Evolutionary conservation across 1,140 invertebrate genomes (phyloP), one percentile per base, ranked within the genome.

Genomic region (Drosophila varians): DNA sequence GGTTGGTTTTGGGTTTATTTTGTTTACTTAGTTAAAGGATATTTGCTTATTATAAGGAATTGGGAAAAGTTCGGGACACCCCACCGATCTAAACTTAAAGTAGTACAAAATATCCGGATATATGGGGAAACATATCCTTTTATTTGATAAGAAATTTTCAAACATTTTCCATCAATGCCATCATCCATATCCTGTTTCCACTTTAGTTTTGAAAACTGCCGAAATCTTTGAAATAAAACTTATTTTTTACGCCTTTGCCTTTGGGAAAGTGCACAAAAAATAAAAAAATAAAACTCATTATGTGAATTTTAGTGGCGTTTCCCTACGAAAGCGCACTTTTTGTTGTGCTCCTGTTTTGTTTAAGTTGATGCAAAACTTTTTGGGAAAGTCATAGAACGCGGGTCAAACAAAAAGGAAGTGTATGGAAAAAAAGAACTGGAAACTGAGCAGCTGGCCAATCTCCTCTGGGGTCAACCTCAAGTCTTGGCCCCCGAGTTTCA

Each of bases 401-500:
- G 11, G 18, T 23, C 43, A 43, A 57, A 68, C n/a, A 46, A 25
- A 46, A 26, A 55, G 40, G 28, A 49, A 28, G 18, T 62, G 62
- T 61, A 55, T 36, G 36, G n/a, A 54, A 12, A 31, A 45, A 28
- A 40, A 38, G 64, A 61, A 64, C 56, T 61, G 48, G 47, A 77
- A 65, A 31, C 55, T 73, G 53, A 52, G 49, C 73, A 75, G 51
- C 73, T 47, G 57, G 64, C 69, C 74, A 78, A 77, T 70, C 61
- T 77, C 54, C 61, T 58, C 42, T 68, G 73, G 66, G 82, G 64
- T 73, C 66, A 86, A 79, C 80, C 72, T 80, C 79, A 86, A 76
- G 75, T 80, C 54, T 68, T 69, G 75, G 60, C 65, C 79, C 72
- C 70, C 69, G 78, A 82, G 77, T 82, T 82, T 53, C 14, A 9